Evolutionary conservation across 2,888 invertebrate species (phyloP).

Genomic region (Urechis unicinctus): DNA sequence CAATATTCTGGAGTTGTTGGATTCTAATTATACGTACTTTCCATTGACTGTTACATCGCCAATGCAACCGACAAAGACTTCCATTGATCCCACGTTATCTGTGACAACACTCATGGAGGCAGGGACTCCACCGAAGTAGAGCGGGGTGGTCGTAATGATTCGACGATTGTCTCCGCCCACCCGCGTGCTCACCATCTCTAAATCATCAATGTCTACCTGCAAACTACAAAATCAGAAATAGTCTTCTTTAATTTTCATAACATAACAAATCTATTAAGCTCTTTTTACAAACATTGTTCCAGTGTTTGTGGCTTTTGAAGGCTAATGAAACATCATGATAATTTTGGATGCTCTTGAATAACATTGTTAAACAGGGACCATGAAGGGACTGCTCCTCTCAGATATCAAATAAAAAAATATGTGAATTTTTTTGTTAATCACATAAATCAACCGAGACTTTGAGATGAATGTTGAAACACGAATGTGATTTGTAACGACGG

Average conservation of each 20-base stretch:
- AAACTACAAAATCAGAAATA: not conserved
- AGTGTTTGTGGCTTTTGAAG: no score
- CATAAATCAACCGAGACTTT: not conserved
- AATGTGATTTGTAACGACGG: not conserved
- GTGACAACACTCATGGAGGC: slow-evolving; percentile 55
- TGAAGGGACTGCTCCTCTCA: no score
- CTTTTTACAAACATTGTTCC: no score
- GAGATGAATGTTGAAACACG: not conserved
- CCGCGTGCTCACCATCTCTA: slow-evolving; percentile 54
- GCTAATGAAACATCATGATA: no score
- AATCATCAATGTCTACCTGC: slow-evolving; percentile 76
- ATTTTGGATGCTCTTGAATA: no score
- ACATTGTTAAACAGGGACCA: no score
- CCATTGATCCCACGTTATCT: slow-evolving; percentile 47
- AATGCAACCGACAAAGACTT: slow-evolving; percentile 78
- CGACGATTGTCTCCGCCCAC: slow-evolving; percentile 19
- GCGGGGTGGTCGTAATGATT: slow-evolving; percentile 61
- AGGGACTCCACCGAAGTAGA: slow-evolving; percentile 84
- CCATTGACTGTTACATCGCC: slow-evolving; percentile 87
- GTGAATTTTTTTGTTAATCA: no score
- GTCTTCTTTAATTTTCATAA: no score
- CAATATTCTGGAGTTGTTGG: not conserved
- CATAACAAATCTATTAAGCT: no score
- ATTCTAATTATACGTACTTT: slow-evolving; percentile 43
- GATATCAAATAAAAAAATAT: no score